Evolutionary conservation across 1,140 invertebrate species (phyloP).

Genomic region (Eurosta solidaginis): DNA sequence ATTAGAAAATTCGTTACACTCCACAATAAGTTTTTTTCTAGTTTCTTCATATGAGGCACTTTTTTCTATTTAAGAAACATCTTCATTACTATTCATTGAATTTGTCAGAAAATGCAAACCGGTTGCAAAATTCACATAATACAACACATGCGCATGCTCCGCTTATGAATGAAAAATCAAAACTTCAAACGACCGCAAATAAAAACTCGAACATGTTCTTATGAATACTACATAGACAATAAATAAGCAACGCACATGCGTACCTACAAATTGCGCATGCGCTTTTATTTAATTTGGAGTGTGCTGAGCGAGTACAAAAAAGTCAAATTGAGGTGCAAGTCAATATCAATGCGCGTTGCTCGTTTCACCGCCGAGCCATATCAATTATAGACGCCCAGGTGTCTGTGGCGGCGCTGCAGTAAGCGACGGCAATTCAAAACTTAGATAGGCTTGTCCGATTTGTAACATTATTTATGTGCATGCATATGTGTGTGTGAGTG

Average conservation of each 20-base stretch:
- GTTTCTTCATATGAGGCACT: too few relatives aligned
- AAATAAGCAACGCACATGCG: not conserved
- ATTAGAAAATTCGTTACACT: too few relatives aligned
- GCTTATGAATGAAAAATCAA: not conserved
- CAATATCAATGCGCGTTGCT: not conserved
- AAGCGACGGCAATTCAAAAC: not conserved
- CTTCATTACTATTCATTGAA: too few relatives aligned
- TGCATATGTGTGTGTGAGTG: not conserved
- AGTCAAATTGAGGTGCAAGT: not conserved
- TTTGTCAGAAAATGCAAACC: not conserved
- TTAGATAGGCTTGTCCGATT: not conserved
- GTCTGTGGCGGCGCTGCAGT: not conserved
- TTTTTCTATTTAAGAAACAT: too few relatives aligned
- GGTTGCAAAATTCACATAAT: not conserved
- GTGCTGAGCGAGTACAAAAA: not conserved
- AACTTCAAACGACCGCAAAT: not conserved
- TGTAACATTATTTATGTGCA: not conserved
- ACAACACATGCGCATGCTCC: not conserved
- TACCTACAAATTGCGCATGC: not conserved
- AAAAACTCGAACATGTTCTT: too few relatives aligned
- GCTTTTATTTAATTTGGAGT: slow-evolving; percentile 3
- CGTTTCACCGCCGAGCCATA: not conserved
- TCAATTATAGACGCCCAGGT: not conserved
- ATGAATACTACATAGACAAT: not conserved
- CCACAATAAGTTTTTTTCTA: too few relatives aligned